Base-by-base conservation (phyloP, 37 sponge, comb jelly and placozoan genomes). In the Theonella swinhoei region DNA sequence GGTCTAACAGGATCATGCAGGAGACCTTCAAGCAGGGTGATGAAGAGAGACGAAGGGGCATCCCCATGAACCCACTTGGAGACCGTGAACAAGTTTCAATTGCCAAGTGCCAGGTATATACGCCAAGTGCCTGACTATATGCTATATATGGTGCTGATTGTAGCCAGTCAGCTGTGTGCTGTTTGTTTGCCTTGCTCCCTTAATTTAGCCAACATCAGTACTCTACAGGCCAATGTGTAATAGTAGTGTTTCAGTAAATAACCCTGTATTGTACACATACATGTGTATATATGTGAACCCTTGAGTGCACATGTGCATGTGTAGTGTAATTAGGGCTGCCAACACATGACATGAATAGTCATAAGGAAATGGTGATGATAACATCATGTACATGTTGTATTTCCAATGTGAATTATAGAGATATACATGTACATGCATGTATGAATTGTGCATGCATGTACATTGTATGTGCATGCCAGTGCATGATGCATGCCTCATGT, bases 11-110 rank as follows among this genome's bases (percentile, higher is more conserved):
- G 1, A 54, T 96, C 29, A 73, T 88, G 42, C 86, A 93, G 41
- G 96, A 96, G 89, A 76, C 34, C 59, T 96, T 86, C 77, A 40
- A 54, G 28, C 95, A 94, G 81, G 96, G 96, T 36, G 93, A 95
- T 76, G 82, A 84, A 31, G 96, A 95, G 86, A 85, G 62, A 42
- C 72, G 69, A 24, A 75, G 82, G 19, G 88, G 86, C 8, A 64
- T 95, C 17, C 83, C 87, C 3, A 35, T 95, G 5, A 84, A 88
- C 30, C 88, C 88, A 0, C 70, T 92, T 39, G 89, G 87, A 26
- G 96, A 95, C 68, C 74, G 93, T 70, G 69, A 90, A 0, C 74
- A 79, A 23, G 91, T 89, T 62, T 77, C 39, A 29, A 36, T 92
- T 4, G 83, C 66, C 61, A 89, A 95, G 38, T 90, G 86, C 62